A percentile compares a stretch with the other conserved stretches of the same genome.
Conservation (phyloP, 2,888 invertebrate genomes). For the Biston betularia region DNA sequence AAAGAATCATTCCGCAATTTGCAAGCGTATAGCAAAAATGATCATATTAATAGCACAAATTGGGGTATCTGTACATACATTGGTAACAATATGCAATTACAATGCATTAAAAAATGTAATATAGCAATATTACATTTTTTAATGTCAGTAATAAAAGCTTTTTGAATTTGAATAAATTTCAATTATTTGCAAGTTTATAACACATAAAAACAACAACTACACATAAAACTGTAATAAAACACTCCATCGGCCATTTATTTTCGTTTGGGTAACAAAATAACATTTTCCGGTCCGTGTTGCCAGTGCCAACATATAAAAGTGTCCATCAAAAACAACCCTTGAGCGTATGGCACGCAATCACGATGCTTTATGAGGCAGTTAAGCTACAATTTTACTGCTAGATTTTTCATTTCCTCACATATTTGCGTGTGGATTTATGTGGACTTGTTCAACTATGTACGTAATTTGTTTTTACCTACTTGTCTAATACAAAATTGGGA, state of each 20-base stretch:
- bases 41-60: too few species aligned
- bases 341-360: conserved; percentile 28
- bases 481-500: neutral
- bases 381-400: conserved; percentile 24
- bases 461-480: too few species aligned
- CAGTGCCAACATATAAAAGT: conserved; percentile 25
- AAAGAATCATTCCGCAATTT: too few species aligned
- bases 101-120: too few species aligned
- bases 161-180: too few species aligned
- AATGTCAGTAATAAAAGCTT: too few species aligned
- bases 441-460: neutral
- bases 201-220: neutral
- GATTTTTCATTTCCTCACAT: conserved; percentile 21
- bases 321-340: conserved; percentile 31
- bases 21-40: too few species aligned
- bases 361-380: conserved; percentile 23
- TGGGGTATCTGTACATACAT: too few species aligned
- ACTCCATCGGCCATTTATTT: neutral
- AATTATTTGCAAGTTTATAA: neutral
- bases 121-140: too few species aligned
- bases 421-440: neutral
- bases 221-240: conserved; percentile 8
- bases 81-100: too few species aligned
- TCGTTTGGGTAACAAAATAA: conserved; percentile 8
- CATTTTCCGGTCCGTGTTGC: conserved; percentile 10